These are phyloP conservation scores for Sialis fuliginosa DNA, from an alignment of 2,888 invertebrate species.

Conservation along the genomic window DNA sequence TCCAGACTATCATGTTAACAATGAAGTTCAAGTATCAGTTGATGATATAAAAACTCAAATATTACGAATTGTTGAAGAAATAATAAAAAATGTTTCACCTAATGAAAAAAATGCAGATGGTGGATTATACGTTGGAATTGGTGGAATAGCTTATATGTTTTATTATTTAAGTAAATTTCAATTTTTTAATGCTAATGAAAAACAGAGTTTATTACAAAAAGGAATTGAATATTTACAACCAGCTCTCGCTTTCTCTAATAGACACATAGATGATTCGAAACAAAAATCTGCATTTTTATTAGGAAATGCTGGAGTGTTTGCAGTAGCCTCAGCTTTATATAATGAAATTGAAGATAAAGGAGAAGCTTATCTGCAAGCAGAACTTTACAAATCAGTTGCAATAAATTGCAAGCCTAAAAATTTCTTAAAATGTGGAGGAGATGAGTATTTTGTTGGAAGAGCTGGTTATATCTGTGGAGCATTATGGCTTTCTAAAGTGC, in stretches of 20 bases:
- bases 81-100: conserved; percentile 19
- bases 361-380: conserved; percentile 17
- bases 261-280: conserved; percentile 26
- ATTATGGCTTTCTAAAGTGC: conserved; percentile 47
- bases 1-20: conserved; percentile 6
- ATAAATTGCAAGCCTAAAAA: conserved; percentile 29
- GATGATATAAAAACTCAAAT: conserved; percentile 8
- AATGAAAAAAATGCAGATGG: conserved; percentile 27
- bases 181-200: conserved; percentile 24
- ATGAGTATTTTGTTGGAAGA: conserved; percentile 73
- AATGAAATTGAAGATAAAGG: conserved; percentile 29
- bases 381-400: conserved; percentile 25
- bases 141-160: conserved; percentile 61
- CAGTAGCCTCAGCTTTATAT: conserved; percentile 46
- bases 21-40: conserved; percentile 6
- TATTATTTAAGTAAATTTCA: conserved; percentile 44
- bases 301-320: conserved; percentile 64
- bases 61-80: conserved; percentile 14
- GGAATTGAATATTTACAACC: conserved; percentile 43
- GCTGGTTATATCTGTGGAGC: conserved; percentile 68
- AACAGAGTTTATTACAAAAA: conserved; percentile 32
- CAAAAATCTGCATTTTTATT: conserved; percentile 55
- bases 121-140: conserved; percentile 50
- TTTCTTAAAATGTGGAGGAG: conserved; percentile 50
- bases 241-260: conserved; percentile 34